Conservation (phyloP, 2,888 invertebrate species). For the Timema cristinae region DNA sequence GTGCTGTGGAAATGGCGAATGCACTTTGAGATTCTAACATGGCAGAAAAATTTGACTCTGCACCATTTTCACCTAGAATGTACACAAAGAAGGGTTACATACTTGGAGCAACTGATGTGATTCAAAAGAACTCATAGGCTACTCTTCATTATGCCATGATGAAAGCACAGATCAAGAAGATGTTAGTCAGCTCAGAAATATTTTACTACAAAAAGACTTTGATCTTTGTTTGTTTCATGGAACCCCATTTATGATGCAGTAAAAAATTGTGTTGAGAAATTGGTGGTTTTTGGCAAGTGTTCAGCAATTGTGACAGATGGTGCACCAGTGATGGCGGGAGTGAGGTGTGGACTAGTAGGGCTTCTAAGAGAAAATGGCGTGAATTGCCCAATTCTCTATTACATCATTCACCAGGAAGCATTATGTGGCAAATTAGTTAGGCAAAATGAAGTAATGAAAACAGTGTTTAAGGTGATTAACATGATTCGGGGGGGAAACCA, state of each 20-base stretch:
- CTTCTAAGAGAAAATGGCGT: conserved; percentile 5
- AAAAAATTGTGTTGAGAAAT: conserved; percentile 14
- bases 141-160: not conserved
- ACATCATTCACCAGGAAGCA: not conserved
- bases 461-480: not conserved
- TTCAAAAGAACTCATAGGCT: no score
- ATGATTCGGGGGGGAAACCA: conserved; percentile 1
- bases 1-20: no score
- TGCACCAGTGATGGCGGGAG: not conserved
- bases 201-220: conserved; percentile 19
- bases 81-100: no score
- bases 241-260: conserved; percentile 13
- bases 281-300: not conserved
- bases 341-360: not conserved
- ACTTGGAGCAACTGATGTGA: no score
- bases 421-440: not conserved
- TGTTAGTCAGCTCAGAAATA: conserved; percentile 8
- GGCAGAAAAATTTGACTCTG: no score
- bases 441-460: conserved; percentile 5
- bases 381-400: not conserved
- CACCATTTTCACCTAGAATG: no score
- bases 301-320: conserved; percentile 5
- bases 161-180: conserved; percentile 7
- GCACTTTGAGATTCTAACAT: no score
- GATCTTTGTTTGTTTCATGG: conserved; percentile 13